Evolutionary conservation across 2,888 invertebrate species (phyloP).

Genomic region (Aethes cnicana): DNA sequence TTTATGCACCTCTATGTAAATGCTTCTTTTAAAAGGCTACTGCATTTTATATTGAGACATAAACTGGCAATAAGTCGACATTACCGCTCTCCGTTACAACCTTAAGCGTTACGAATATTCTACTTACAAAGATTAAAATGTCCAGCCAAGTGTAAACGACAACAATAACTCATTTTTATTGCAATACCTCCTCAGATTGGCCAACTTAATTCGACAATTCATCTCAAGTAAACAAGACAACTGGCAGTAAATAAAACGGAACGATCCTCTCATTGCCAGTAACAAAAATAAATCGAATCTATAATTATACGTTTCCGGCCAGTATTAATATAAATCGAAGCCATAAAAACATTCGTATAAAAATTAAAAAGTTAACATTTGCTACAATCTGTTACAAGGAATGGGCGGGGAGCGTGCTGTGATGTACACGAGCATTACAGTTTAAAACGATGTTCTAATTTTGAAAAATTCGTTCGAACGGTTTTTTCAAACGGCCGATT

Average conservation of each 20-base stretch:
- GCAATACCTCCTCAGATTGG: constrained; percentile 27
- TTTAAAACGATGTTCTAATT: constrained; percentile 46
- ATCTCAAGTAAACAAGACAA: constrained; percentile 26
- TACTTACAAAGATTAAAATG: constrained; percentile 26
- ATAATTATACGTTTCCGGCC: constrained; percentile 47
- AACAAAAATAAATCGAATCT: constrained; percentile 31
- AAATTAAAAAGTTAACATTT: constrained; percentile 35
- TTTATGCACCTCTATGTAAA: neutral
- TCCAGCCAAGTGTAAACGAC: constrained; percentile 25
- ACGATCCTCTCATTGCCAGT: constrained; percentile 21
- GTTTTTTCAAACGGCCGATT: constrained; percentile 18
- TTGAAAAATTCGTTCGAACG: constrained; percentile 35
- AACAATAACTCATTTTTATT: constrained; percentile 28
- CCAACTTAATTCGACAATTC: constrained; percentile 24
- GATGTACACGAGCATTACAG: constrained; percentile 35
- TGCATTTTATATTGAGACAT: constrained; percentile 18
- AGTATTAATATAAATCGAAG: constrained; percentile 29
- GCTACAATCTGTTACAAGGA: constrained; percentile 42
- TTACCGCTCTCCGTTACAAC: constrained; percentile 8
- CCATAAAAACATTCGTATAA: constrained; percentile 23
- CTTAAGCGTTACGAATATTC: constrained; percentile 26
- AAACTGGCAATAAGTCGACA: constrained; percentile 19
- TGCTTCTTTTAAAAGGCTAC: constrained; percentile 8
- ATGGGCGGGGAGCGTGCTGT: constrained; percentile 41
- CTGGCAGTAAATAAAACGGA: constrained; percentile 26